Base-by-base conservation (phyloP, 2,888 invertebrate genomes). In the Pyrrhosoma nymphula region DNA sequence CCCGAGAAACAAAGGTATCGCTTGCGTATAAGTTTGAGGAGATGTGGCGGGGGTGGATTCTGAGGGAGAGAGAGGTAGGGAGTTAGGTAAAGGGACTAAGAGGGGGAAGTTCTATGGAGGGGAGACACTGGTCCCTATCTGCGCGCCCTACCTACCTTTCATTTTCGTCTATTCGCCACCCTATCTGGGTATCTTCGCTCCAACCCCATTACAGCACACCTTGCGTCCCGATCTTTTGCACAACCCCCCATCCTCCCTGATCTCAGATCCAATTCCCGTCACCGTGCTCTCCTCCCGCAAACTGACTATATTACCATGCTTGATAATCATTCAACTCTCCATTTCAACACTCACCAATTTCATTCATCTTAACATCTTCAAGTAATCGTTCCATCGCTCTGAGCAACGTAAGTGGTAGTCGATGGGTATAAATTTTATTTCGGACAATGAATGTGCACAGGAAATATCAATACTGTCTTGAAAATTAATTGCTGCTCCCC, bases 1-100 rank as follows among this genome's bases (percentile, higher is more conserved):
- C 47, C 89, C 23, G 89, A 89, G 56, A 89, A 89, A 89, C 89
- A 89, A 89, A 56, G 56, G 89, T 89, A 89, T 89, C 89, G 89
- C 56, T 26, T 56, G 47, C 89, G 56, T 89, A 60, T 60, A 89
- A 89, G 89, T 89, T 56, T 89, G 55, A n/a, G n/a, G 47, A 55
- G 55, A 56, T 6, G 55, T 6, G 20, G 89, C n/a, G n/a, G n/a
- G n/a, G n/a, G n/a, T n/a, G n/a, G n/a, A n/a, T n/a, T n/a, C n/a
- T n/a, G 23, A 26, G 56, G n/a, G n/a, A 30, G 20, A 20, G n/a
- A 6, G n/a, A 16, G 14, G 26, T 6, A 12, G 89, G 89, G 55
- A 47, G 16, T 60, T 12, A 60, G 0, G 39, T 12, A 55, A 56
- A 55, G 69, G n/a, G 69, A 69, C 8, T 20, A 39, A 39, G 39